These are phyloP conservation scores for Cephonodes hylas DNA, from an alignment of 2,888 invertebrate genomes.

Conservation along the genomic window DNA sequence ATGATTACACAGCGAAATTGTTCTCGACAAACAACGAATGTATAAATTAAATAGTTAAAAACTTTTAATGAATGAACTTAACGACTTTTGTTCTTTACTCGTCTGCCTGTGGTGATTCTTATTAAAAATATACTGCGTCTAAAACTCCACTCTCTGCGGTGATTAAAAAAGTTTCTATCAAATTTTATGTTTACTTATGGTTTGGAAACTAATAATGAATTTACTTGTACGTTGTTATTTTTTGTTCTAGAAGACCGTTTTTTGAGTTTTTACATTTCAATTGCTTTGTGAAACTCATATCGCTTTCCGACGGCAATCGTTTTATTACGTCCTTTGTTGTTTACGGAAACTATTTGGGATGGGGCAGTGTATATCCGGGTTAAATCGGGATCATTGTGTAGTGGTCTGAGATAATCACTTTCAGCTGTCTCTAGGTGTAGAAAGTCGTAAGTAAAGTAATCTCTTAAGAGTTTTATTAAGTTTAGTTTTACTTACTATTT, in stretches of 20 bases:
- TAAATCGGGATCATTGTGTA: no score
- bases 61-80: constrained; percentile 42
- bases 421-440: no score
- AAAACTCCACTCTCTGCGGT: constrained; percentile 1
- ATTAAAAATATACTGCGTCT: constrained; percentile 22
- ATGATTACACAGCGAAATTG: constrained; percentile 20
- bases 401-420: no score
- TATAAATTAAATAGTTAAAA: constrained; percentile 31
- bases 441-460: no score
- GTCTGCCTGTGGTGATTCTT: constrained; percentile 17
- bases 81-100: constrained; percentile 31
- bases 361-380: neutral
- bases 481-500: no score
- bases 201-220: neutral
- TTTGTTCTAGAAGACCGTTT: neutral
- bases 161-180: constrained; percentile 13
- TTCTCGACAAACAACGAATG: constrained; percentile 22
- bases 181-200: neutral
- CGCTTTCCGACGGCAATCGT: neutral
- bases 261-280: neutral
- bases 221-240: neutral
- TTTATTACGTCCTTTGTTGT: neutral
- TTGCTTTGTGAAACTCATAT: neutral
- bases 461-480: no score
- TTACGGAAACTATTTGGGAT: neutral